Base-by-base conservation (phyloP, 2,888 invertebrate genomes). In the Petrophora chlorosata region DNA sequence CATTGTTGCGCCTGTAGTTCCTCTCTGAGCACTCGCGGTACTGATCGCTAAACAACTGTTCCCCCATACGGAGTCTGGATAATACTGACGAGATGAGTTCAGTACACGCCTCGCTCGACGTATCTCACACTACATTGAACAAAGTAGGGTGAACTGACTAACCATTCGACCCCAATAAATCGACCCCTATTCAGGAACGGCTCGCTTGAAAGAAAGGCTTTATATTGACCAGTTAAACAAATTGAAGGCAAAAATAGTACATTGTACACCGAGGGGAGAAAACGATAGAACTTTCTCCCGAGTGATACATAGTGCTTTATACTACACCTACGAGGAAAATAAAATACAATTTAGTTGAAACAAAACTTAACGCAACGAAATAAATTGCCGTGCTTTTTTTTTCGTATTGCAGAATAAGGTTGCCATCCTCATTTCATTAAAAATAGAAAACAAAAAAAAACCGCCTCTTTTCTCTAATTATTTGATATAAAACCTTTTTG, bases 91-190 rank as follows among this genome's bases (percentile, higher is more conserved):
- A 33, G 13, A 35, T 29, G 34, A 33, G 13, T 32, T 29, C 19
- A n/a, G 7, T 16, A 29, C 33, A 26, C 34, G 44, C 32, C 28
- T 39, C 41, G 29, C 13, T 38, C 34, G 35, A 13, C 23, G 15
- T 50, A 15, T 40, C 38, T 42, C 15, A 52, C 55, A 53, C 44
- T 26, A 32, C 35, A 25, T 12, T 55, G 38, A 45, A 15, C 55
- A 41, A 38, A 30, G 35, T 45, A 45, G 49, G 49, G 52, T 44
- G n/a, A n/a, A n/a, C n/a, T n/a, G 40, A 43, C 26, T 28, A 52
- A 44, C 44, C 55, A 51, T 53, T 45, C 56, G 26, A 58, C 52
- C 53, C 47, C 46, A 30, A 36, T 53, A 49, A 28, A 23, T 29
- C 15, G 47, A 48, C 39, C 40, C 38, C 22, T 38, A 5, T 19